Conservation (phyloP, 2,113 vertebrate species). For the Indri indri region DNA sequence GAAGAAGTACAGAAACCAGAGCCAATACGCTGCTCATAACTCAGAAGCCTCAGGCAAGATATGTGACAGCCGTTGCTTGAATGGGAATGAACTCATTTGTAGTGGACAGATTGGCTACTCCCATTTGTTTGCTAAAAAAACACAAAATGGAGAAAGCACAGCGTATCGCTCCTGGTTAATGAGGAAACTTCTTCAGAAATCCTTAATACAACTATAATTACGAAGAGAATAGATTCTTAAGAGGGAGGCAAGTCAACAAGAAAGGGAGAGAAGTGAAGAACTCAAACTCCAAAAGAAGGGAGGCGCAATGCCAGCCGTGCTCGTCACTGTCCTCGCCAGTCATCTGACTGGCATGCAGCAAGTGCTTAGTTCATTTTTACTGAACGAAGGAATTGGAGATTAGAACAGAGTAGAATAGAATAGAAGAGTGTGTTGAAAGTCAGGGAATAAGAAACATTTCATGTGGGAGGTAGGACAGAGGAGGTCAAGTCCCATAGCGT, state of each 20-base stretch:
- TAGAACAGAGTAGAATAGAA: neutral
- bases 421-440: neutral
- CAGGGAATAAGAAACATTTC: neutral
- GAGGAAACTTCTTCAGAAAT: constrained; percentile 39
- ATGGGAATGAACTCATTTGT: constrained; percentile 57
- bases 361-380: neutral
- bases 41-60: constrained; percentile 54
- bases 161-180: neutral
- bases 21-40: constrained; percentile 48
- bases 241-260: neutral
- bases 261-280: neutral
- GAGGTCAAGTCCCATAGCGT: neutral
- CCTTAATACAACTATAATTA: neutral
- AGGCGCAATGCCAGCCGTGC: neutral
- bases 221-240: neutral
- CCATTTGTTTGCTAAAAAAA: constrained; percentile 16
- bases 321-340: fast-evolving
- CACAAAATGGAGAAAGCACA: neutral
- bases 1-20: constrained; percentile 29
- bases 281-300: neutral
- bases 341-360: neutral
- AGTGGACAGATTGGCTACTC: constrained; percentile 21
- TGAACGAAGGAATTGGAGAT: neutral
- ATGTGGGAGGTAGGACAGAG: fast-evolving
- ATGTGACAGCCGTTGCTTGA: neutral